A percentile compares a stretch with the other conserved stretches of the same genome.
phyloP scores from a whole-genome alignment of 2,797 vertebrate genomes.

The Lagorchestes hirsutus region DNA sequence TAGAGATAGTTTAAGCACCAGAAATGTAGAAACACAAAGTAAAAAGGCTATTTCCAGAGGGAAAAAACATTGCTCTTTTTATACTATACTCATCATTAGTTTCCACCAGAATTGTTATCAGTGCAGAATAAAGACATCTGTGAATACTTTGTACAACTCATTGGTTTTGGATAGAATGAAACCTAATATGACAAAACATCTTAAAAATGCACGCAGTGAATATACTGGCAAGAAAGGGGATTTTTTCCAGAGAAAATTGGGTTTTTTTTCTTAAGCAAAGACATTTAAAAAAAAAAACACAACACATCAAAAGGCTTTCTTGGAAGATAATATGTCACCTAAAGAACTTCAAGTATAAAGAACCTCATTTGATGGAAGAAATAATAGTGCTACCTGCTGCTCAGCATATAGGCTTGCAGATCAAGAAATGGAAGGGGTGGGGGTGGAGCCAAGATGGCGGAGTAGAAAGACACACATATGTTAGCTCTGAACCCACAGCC shows the following conservation, averaged over 20 bases:
- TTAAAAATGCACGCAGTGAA: background rate
- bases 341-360: no score
- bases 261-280: no score
- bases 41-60: background rate
- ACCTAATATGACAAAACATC: background rate
- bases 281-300: no score
- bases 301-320: no score
- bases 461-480: no score
- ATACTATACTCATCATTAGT: background rate
- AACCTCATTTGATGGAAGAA: no score
- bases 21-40: background rate
- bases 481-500: no score
- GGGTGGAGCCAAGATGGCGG: no score
- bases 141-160: background rate
- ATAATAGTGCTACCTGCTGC: background rate
- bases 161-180: background rate
- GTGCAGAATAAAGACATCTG: background rate
- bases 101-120: background rate
- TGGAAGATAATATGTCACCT: no score
- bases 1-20: background rate
- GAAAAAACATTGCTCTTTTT: background rate
- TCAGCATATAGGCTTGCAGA: background rate
- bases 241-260: background rate
- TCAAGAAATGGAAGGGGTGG: background rate
- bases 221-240: background rate